Evolutionary conservation across 2,888 invertebrate genomes (phyloP).

Genomic region (Plebejus anna): DNA sequence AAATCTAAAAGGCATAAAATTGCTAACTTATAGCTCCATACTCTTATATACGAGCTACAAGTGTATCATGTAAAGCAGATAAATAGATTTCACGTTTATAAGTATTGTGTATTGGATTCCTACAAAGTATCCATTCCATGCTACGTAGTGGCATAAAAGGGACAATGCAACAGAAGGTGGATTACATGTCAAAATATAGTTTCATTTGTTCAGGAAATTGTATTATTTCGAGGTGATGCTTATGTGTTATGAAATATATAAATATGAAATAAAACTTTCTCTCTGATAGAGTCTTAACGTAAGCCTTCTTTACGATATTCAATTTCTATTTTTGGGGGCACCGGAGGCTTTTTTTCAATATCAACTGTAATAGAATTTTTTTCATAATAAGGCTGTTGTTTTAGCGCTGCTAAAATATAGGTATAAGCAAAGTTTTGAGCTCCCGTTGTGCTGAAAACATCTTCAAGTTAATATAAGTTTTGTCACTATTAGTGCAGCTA

Average conservation of each 20-base stretch:
- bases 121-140: neutral
- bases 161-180: neutral
- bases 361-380: neutral
- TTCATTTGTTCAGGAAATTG: slow-evolving; percentile 19
- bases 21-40: too few relatives aligned
- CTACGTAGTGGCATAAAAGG: neutral
- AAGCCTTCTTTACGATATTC: slow-evolving; percentile 28
- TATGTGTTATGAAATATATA: too few relatives aligned
- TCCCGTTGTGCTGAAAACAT: neutral
- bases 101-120: too few relatives aligned
- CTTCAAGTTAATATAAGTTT: neutral
- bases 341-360: slow-evolving; percentile 12
- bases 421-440: neutral
- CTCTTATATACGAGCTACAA: too few relatives aligned
- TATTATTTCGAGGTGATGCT: slow-evolving; percentile 17
- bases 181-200: neutral
- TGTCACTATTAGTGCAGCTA: neutral
- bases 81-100: too few relatives aligned
- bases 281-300: slow-evolving; percentile 22
- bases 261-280: slow-evolving; percentile 26
- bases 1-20: too few relatives aligned
- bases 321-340: slow-evolving; percentile 20
- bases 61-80: too few relatives aligned
- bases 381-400: slow-evolving; percentile 1
- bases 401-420: neutral